Conservation (phyloP, 2,797 vertebrate species). For the Lophotriccus pileatus region DNA sequence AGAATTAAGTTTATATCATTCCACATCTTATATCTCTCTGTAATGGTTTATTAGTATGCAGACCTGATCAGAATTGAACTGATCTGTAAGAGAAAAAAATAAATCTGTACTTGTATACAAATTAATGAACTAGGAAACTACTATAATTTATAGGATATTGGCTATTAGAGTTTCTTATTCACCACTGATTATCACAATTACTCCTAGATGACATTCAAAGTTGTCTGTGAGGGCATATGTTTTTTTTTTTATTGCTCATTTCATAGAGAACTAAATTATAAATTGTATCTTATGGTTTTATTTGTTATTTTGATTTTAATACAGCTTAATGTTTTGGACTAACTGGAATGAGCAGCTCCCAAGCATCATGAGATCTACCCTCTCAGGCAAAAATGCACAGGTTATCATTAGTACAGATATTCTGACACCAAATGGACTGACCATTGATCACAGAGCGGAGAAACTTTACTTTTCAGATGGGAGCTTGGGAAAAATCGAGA, state of each 20-base stretch:
- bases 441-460: constrained; percentile 93
- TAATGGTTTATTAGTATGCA: neutral
- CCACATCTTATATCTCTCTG: neutral
- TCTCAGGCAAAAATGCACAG: constrained; percentile 89
- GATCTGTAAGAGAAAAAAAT: neutral
- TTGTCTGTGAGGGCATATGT: neutral
- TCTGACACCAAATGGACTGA: constrained; percentile 94
- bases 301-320: constrained; percentile 66
- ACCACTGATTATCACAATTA: neutral
- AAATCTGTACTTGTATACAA: neutral
- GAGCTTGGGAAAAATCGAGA: constrained; percentile 93
- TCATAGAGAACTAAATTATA: neutral
- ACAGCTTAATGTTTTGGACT: constrained; percentile 98
- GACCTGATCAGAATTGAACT: neutral
- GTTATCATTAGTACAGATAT: constrained; percentile 91
- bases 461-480: constrained; percentile 98
- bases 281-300: constrained; percentile 33
- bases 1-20: neutral
- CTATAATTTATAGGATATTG: neutral
- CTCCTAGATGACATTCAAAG: neutral
- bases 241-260: neutral
- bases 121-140: neutral
- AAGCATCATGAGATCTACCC: constrained; percentile 93
- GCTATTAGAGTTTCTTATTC: neutral
- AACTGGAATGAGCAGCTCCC: constrained; percentile 99